A percentile compares a stretch with the other conserved stretches of the same genome.
Evolutionary conservation across 2,113 vertebrate genomes (phyloP).

Genomic region (Cryptotis parvus): DNA sequence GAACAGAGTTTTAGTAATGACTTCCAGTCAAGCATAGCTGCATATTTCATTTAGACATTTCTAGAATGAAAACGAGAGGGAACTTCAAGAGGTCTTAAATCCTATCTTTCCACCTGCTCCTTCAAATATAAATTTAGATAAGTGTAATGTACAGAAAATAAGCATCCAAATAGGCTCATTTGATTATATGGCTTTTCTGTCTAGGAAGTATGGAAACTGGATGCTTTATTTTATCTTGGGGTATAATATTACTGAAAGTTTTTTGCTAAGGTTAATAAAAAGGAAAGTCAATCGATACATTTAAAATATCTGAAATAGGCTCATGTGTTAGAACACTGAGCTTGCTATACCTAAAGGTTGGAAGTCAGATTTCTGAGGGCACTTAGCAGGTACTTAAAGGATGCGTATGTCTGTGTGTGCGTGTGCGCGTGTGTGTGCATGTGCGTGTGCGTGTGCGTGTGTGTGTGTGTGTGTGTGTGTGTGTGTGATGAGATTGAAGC

Average conservation of each 20-base stretch:
- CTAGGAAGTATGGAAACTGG: conserved; percentile 83
- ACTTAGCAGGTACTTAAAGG: conserved; percentile 46
- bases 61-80: conserved; percentile 67
- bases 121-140: conserved; percentile 72
- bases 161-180: conserved; percentile 66
- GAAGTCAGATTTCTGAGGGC: conserved; percentile 84
- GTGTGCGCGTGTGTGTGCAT: background rate
- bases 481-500: conserved; percentile 39
- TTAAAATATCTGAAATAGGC: conserved; percentile 83
- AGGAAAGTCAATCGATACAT: conserved; percentile 85
- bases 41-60: conserved; percentile 71
- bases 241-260: conserved; percentile 73
- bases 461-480: background rate
- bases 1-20: conserved; percentile 58
- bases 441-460: too few relatives aligned
- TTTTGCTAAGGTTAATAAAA: conserved; percentile 86
- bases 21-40: conserved; percentile 64
- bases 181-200: conserved; percentile 80
- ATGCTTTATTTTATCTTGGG: conserved; percentile 77
- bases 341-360: conserved; percentile 83
- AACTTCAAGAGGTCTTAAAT: conserved; percentile 68
- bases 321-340: conserved; percentile 78
- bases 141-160: conserved; percentile 71
- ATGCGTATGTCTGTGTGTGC: background rate
- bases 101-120: background rate